Conservation (phyloP, 2,113 vertebrate genomes). For the Varanus komodoensis region DNA sequence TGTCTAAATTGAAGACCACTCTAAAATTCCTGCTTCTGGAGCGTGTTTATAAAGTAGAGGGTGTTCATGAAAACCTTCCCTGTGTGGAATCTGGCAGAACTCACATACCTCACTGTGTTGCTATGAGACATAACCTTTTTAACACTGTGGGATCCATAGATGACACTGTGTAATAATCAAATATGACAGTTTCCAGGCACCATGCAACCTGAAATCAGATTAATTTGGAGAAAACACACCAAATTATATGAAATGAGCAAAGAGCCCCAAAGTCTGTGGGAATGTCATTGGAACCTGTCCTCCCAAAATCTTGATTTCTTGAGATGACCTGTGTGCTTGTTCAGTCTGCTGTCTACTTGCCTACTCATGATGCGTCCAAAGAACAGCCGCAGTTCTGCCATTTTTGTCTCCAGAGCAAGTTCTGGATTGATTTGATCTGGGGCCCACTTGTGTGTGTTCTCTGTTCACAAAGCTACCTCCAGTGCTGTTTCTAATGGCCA, state of each 20-base stretch:
- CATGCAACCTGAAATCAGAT: not conserved
- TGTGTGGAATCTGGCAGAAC: not conserved
- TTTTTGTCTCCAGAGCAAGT: too few species aligned
- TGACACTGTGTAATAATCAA: slow-evolving; percentile 26
- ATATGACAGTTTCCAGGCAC: slow-evolving; percentile 3
- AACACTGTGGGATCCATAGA: not conserved
- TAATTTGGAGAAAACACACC: not conserved
- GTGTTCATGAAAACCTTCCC: slow-evolving; percentile 24
- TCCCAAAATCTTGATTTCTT: not conserved
- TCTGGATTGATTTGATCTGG: too few species aligned
- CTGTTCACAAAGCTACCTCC: too few species aligned
- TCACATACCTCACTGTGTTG: slow-evolving; percentile 1
- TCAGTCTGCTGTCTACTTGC: too few species aligned
- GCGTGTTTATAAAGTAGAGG: not conserved
- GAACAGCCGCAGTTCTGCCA: too few species aligned
- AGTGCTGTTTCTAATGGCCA: too few species aligned
- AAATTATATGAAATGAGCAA: not conserved
- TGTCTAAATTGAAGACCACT: not conserved
- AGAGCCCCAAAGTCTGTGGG: not conserved
- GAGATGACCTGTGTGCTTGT: not conserved
- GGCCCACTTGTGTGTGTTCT: too few species aligned
- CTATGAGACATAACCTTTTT: slow-evolving; percentile 29
- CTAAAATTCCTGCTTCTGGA: not conserved
- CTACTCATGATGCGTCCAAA: too few species aligned
- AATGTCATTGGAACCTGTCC: not conserved